Base-by-base conservation (phyloP, 2,797 vertebrate genomes). In the Gila robusta region DNA sequence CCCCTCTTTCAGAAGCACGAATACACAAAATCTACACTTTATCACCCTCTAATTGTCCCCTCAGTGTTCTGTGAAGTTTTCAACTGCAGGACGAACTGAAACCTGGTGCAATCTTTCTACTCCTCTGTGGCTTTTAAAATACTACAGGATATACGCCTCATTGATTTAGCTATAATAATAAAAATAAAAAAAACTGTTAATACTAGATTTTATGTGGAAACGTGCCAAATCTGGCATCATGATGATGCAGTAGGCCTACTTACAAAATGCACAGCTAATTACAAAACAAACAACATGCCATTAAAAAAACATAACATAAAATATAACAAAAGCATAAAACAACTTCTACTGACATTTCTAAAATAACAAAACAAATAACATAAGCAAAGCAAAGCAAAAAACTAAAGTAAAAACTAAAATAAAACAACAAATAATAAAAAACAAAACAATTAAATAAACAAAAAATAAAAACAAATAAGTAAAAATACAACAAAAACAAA, bases 21-120 rank as follows among this genome's bases (percentile, higher is more conserved):
- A 72, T 78, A 37, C 62, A 52, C 62, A 66, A 66, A 66, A 66
- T 66, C 35, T 79, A 4, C 70, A 39, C 49, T 79, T 66, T 62
- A 77, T 83, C 79, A 54, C n/a, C 37, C 81, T 73, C 26, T 44
- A 79, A 78, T 73, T 59, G 37, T 76, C 39, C 35, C 64, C 69
- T 73, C 54, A 39, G 52, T 67, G 35, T 77, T 84, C 37, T 79
- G 81, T 81, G 59, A 79, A 74, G 82, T 66, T 76, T 64, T 64
- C 56, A 76, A 12, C 11, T 62, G 70, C 70, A 19, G 70, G 56
- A 52, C 41, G 52, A 47, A 44, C 71, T 76, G 56, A 83, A 76
- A 71, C 41, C 54, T 35, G 21, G 28, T 83, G 71, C 56, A 66
- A 17, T 49, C 17, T 52, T 52, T 8, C 21, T 69, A 17, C 64